Conservation (phyloP, 1,140 invertebrate species). For the Amphibalanus amphitrite region DNA sequence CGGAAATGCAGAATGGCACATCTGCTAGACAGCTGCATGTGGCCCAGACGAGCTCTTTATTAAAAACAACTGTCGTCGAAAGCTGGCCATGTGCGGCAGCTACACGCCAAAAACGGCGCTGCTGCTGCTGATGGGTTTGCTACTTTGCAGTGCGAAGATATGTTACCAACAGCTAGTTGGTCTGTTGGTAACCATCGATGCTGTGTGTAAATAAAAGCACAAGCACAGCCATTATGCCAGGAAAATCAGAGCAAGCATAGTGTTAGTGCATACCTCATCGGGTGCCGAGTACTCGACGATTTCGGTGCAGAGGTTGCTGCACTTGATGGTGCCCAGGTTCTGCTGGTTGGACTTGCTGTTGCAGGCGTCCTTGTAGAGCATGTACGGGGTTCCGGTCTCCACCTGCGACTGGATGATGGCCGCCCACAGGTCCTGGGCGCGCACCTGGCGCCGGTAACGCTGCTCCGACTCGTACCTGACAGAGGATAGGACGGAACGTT, state of each 20-base stretch:
- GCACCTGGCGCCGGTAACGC: conserved; percentile 51
- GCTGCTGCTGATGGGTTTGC: no score
- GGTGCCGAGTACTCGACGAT: conserved; percentile 81
- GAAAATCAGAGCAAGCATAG: conserved; percentile 7
- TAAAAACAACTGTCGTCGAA: no score
- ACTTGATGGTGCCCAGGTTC: conserved; percentile 96
- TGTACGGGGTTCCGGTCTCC: conserved; percentile 96
- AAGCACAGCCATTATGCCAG: background rate
- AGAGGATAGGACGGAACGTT: no score
- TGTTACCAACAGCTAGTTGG: background rate
- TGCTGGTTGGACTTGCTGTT: conserved; percentile 97
- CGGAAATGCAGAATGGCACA: no score
- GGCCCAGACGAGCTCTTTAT: no score
- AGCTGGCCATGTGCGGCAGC: no score
- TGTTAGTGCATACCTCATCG: conserved; percentile 64
- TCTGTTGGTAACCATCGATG: background rate
- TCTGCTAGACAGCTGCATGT: no score
- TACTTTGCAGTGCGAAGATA: no score
- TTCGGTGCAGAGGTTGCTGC: conserved; percentile 96
- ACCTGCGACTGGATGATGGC: conserved; percentile 90
- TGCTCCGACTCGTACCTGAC: conserved; percentile 69
- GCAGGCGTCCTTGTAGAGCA: conserved; percentile 95
- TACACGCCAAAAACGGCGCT: no score
- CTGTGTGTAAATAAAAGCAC: background rate
- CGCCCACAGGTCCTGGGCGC: conserved; percentile 80